Base-by-base conservation (phyloP, 2,797 vertebrate genomes). In the Platyrinchus mystaceus region DNA sequence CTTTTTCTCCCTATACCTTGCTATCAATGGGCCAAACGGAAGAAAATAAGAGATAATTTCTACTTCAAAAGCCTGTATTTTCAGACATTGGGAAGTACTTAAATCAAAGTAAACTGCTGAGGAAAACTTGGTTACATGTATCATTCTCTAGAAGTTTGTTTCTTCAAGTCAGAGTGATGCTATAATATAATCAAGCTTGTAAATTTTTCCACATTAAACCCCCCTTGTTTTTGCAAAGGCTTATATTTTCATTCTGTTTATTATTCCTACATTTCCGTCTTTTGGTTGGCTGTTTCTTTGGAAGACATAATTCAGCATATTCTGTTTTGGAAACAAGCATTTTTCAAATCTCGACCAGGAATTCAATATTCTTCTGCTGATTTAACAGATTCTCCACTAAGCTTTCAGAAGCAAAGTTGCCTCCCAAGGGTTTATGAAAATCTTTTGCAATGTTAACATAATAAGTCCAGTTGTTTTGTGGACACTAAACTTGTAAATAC, bases 131-230 rank as follows among this genome's bases (percentile, higher is more conserved):
- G 59, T 76, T 86, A 85, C n/a, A 88, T 43, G 8, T 39, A 76
- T 63, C 6, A 81, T 79, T 59, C 73, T 70, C 34, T 67, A 74
- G 20, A 91, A 84, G 64, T 85, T 89, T 88, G 46, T 93, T 95
- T 95, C 92, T 95, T 89, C 79, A 87, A 89, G 73, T 91, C 89
- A 75, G 71, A 93, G 21, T 30, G 37, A 95, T 90, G 84, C 60
- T 89, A 49, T 84, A 92, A 89, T 87, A 93, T 52, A 94, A 60
- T 70, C 44, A 89, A 89, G 71, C 87, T 93, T 95, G 87, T 93
- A 95, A 92, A 66, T 95, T 95, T 94, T 96, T 96, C 94, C 89
- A 88, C 85, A 88, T 92, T 94, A 92, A 92, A 93, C 13, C 7
- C 8, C 44, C 24, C 47, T 82, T 92, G 85, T 73, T 97, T 94